Evolutionary conservation across 2,888 invertebrate species (phyloP).

Genomic region (Thalpophila matura): DNA sequence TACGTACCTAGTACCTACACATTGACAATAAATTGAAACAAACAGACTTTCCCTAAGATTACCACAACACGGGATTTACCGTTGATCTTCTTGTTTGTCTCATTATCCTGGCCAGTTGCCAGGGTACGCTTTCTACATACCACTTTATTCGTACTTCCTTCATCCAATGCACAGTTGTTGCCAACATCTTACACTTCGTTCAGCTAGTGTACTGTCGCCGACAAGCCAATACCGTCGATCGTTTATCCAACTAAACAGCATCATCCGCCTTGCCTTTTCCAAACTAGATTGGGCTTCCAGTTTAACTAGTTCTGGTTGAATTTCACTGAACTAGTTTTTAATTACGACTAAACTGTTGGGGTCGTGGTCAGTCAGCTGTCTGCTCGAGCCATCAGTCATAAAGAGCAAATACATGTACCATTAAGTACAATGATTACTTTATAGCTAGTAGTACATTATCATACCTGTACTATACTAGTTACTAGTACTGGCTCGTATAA

Average conservation of each 20-base stretch:
- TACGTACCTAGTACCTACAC: background rate
- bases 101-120: conserved; percentile 42
- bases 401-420: background rate
- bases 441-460: conserved; percentile 37
- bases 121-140: conserved; percentile 30
- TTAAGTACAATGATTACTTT: conserved; percentile 8
- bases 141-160: conserved; percentile 25
- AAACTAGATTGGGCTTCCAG: no score
- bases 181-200: background rate
- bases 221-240: no score
- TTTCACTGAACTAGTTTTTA: no score
- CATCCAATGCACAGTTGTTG: conserved; percentile 4
- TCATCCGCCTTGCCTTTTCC: no score
- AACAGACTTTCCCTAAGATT: conserved; percentile 20
- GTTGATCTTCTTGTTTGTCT: conserved; percentile 38
- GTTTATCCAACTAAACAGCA: no score
- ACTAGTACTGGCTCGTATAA: conserved; percentile 33
- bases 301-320: no score
- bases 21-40: background rate
- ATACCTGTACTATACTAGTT: conserved; percentile 33
- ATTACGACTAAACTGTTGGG: no score
- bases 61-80: conserved; percentile 4
- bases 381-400: no score
- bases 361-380: no score
- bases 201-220: no score